Base-by-base conservation (phyloP, 2,797 vertebrate genomes). In the Gastrophryne carolinensis region DNA sequence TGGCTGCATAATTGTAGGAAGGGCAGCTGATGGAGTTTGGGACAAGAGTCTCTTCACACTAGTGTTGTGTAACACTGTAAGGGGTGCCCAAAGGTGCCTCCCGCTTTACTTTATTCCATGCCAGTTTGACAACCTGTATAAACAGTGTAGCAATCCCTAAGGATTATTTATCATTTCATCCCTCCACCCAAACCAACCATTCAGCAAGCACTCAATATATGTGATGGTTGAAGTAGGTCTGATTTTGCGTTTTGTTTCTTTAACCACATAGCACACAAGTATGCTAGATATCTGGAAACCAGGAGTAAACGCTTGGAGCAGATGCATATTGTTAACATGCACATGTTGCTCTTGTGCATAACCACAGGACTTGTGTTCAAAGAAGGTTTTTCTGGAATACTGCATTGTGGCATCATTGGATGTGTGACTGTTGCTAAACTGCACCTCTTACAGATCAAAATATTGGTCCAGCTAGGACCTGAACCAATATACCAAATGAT, bases 51-150 rank as follows among this genome's bases (percentile, higher is more conserved):
- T 69, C 60, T 71, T 69, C 50, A 26, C 56, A 32, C 56, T 63
- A 54, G 66, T 77, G 57, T 77, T 77, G 35, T 56, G 21, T 35
- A 27, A 76, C 57, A 69, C 49, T 76, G 47, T 66, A 37, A 23
- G n/a, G 62, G 52, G 41, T 32, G 44, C 35, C 47, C 64, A 34
- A 29, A 49, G 39, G 39, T 64, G 37, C 24, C 26, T 17, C 53
- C 47, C 32, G 34, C 62, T n/a, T 63, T 60, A 58, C 23, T 58
- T 12, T 69, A 56, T 19, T 41, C 54, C 30, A 34, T 57, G 5
- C n/a, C 26, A 32, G 39, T 71, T 58, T 69, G 32, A 58, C 50
- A 26, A 44, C 54, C 24, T 53, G 11, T 66, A 72, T 63, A 49
- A 50, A 71, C 29, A 37, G 24, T 26, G 54, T 78, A 58, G 21